Conservation (phyloP, 1,140 invertebrate species). For the Planococcus citri region DNA sequence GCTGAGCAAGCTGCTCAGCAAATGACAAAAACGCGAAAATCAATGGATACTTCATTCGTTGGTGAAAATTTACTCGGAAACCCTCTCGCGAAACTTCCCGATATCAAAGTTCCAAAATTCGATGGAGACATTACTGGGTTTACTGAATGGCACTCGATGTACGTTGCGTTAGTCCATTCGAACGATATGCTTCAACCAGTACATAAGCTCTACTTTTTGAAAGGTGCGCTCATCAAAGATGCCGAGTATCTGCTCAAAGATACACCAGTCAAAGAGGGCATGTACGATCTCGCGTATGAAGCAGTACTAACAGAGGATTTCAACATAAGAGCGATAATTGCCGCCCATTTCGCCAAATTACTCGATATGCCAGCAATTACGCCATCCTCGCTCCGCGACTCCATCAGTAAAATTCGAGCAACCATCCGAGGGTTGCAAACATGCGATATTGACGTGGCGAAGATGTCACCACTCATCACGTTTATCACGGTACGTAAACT, state of each 20-base stretch:
- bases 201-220: neutral
- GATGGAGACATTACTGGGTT: neutral
- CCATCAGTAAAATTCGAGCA: neutral
- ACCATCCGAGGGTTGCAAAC: neutral
- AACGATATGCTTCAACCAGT: neutral
- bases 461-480: neutral
- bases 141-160: neutral
- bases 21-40: no score
- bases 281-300: neutral
- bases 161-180: neutral
- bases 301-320: neutral
- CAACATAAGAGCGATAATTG: neutral
- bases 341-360: neutral
- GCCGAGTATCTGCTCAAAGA: neutral
- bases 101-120: neutral
- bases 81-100: neutral
- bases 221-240: neutral
- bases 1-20: no score
- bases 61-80: no score
- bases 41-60: no score
- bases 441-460: neutral
- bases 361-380: neutral
- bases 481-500: neutral
- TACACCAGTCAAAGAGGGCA: neutral
- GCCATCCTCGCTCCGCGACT: neutral